phyloP scores from a whole-genome alignment of 2,888 invertebrate species.

The Orgyia antiqua region DNA sequence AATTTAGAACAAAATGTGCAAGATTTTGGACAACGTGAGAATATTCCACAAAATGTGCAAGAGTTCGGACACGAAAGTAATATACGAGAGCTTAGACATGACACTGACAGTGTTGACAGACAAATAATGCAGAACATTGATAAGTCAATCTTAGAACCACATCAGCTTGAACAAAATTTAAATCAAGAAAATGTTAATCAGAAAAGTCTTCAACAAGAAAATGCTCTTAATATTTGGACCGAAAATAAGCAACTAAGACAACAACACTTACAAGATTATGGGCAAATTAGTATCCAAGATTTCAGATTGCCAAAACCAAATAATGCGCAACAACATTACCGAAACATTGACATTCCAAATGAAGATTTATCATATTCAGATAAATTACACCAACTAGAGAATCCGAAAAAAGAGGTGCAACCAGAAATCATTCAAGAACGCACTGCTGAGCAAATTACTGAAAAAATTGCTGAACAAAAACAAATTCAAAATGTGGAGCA shows the following conservation, averaged over 20 bases:
- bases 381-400: background rate
- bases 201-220: too few relatives aligned
- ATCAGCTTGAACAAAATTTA: conserved; percentile 14
- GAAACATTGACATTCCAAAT: conserved; percentile 5
- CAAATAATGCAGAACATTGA: conserved; percentile 18
- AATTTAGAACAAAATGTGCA: background rate
- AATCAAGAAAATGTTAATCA: conserved; percentile 7
- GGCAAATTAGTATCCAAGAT: conserved; percentile 2
- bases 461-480: background rate
- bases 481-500: background rate
- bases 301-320: conserved; percentile 5
- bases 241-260: conserved; percentile 2
- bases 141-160: too few relatives aligned
- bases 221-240: conserved; percentile 2
- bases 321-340: conserved; percentile 3
- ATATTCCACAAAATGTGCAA: conserved; percentile 9
- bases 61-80: conserved; percentile 8
- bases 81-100: conserved; percentile 7
- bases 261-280: conserved; percentile 1
- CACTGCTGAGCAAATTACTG: background rate
- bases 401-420: conserved; percentile 3
- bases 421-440: background rate
- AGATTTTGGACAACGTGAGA: conserved; percentile 5
- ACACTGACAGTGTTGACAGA: conserved; percentile 11
- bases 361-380: conserved; percentile 2